Percentiles rank a stretch among this genome's conserved stretches.
phyloP scores from a whole-genome alignment of 2,797 vertebrate species.

The Centroberyx gerrardi region DNA sequence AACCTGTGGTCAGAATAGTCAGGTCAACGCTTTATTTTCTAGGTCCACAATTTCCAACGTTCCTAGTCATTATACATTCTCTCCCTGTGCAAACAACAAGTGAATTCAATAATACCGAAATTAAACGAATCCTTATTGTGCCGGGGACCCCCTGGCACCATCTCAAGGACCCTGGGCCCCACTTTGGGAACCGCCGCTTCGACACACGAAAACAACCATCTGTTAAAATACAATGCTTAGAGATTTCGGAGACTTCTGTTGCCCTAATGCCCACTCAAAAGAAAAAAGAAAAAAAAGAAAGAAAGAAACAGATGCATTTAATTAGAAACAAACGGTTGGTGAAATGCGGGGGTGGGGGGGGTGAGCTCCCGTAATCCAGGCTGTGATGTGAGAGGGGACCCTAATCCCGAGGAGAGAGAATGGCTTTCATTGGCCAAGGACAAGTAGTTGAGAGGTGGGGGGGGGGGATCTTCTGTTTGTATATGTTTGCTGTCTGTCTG shows the following conservation, averaged over 20 bases:
- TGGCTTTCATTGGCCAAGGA: constrained; percentile 53
- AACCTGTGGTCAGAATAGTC: no score
- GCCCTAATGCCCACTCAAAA: constrained; percentile 42
- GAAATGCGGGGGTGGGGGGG: constrained; percentile 39
- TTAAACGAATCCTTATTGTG: constrained; percentile 1
- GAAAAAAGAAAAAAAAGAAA: constrained; percentile 17
- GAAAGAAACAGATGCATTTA: constrained; percentile 76
- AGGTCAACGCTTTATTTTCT: no score
- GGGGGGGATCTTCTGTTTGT: constrained; percentile 68
- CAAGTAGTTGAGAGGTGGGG: constrained; percentile 36
- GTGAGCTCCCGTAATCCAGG: constrained; percentile 53
- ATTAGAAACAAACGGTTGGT: constrained; percentile 79
- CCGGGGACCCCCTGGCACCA: not conserved
- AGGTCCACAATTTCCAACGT: no score
- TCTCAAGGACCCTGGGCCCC: not conserved
- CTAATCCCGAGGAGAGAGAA: constrained; percentile 63
- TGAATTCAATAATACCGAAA: constrained; percentile 8
- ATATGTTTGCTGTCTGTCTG: constrained; percentile 52
- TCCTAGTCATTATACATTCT: no score
- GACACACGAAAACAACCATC: constrained; percentile 69
- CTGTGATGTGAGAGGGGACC: constrained; percentile 39
- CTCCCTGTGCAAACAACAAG: no score
- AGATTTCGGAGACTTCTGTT: constrained; percentile 62
- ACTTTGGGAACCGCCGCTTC: constrained; percentile 20
- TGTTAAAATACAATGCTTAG: constrained; percentile 76